Base-by-base conservation (phyloP, 2,797 vertebrate species). In the Micropoecilia bifurca region DNA sequence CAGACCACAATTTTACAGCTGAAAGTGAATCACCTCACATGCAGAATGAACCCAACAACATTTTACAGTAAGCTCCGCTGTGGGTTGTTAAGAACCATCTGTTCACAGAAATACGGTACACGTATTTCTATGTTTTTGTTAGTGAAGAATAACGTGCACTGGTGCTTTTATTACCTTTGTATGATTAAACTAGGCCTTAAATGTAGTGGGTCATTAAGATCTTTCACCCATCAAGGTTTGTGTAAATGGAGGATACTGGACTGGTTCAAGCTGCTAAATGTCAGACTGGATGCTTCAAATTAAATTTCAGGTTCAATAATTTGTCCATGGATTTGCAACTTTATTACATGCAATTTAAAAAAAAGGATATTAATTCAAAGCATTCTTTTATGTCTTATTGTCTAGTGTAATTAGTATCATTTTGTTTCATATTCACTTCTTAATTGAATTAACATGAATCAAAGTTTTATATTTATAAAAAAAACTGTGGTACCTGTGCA, bases 111-210 rank as follows among this genome's bases (percentile, higher is more conserved):
- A 66, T 39, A 66, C 20, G 20, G 12, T 20, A 63, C 28, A 36
- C 6, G 7, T 36, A 66, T 66, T 66, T 39, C 61, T 66, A 61
- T 61, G 30, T 66, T 66, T 66, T 66, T 61, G 57, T 33, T 33
- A 33, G 57, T 30, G 57, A 33, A 61, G 28, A 33, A 61, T 61
- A 61, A 33, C 57, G 33, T 18, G 57, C 57, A 61, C 84, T 61
- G 57, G 13, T 33, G 57, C 13, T 61, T 61, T 61, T 61, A 61
- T 18, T 61, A 61, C 28, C 28, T 33, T 33, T 61, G 28, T 33
- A 61, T 61, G 2, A 61, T 33, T 61, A 61, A 61, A 61, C 14
- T 33, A 33, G 59, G 59, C 6, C 30, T 61, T 61, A 18, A 61
- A 61, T 13, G 6, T 61, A 18, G 6, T 33, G 59, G 59, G 59